Evolutionary conservation across 2,113 vertebrate genomes (phyloP), one percentile per base, ranked within the genome.

Genomic region (Parus major): DNA sequence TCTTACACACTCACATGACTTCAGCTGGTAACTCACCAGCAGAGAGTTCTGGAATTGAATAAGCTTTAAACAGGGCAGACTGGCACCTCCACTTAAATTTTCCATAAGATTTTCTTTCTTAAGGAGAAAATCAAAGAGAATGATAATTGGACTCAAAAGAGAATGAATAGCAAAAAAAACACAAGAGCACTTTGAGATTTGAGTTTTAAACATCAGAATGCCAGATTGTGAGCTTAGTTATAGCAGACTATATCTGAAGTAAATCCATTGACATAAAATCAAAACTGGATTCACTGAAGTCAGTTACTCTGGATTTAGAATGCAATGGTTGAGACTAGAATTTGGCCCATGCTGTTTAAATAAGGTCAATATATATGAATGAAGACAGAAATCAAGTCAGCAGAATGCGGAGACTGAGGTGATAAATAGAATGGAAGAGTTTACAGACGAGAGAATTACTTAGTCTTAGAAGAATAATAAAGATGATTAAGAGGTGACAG

Each of bases 401-500:
- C 12, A 86, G 36, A 86, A 52, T 41, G 39, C 42, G 49, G 52
- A 69, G 95, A 56, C 25, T 47, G 59, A 69, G 52, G 53, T 82
- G 84, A 90, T 92, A 91, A 95, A 89, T 39, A 94, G 39, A 89
- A 89, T 47, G 41, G 64, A 87, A 50, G 64, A 85, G 56, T 97
- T 94, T 96, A 77, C 49, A 63, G 35, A 84, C 65, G 56, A 78
- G 33, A 65, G 61, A 95, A 77, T 61, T 71, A 91, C 29, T 94
- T 71, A 87, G 44, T 79, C 61, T 89, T 89, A 57, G 50, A 90
- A 95, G 88, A 96, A 95, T 86, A 94, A 92, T 86, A 91, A 96
- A 89, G 83, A 84, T 95, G 90, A 88, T 95, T 95, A 96, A 81
- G 75, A 92, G 50, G 49, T 95, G 81, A 88, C 88, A 82, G 78